A percentile compares a stretch with the other conserved stretches of the same genome.
Conservation (phyloP, 2,113 vertebrate species). For the Megaceryle torquata region DNA sequence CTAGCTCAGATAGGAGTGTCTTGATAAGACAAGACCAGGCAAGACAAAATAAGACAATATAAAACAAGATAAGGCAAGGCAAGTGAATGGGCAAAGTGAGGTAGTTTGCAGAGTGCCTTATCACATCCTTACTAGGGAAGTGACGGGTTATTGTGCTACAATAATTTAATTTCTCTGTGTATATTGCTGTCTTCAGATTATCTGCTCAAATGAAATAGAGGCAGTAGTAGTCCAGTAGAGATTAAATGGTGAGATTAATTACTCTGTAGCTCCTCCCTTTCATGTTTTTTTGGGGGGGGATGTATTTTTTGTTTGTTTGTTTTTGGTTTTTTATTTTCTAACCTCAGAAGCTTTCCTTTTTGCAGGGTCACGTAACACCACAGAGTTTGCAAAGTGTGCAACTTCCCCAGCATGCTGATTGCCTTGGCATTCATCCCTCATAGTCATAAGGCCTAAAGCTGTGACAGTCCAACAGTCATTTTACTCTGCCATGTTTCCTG, state of each 20-base stretch:
- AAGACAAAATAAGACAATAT: neutral
- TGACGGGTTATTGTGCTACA: neutral
- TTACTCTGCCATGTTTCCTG: slow-evolving; percentile 50
- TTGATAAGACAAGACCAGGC: neutral
- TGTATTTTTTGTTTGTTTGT: too few relatives aligned
- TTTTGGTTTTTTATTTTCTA: neutral
- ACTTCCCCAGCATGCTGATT: neutral
- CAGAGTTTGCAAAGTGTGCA: slow-evolving; percentile 3
- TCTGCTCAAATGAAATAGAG: neutral
- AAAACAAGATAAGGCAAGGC: neutral
- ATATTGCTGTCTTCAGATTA: neutral
- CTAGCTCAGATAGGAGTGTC: neutral
- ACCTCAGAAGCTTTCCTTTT: neutral
- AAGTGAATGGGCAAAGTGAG: neutral
- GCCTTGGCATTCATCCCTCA: slow-evolving; percentile 36
- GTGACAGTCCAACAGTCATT: slow-evolving; percentile 38
- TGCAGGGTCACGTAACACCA: neutral
- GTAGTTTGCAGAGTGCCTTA: neutral
- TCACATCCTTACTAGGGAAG: neutral
- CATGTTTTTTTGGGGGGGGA: neutral
- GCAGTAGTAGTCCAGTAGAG: neutral
- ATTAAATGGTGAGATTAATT: neutral
- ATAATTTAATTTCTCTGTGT: neutral
- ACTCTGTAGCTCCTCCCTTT: neutral
- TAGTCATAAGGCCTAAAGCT: slow-evolving; percentile 60